These are phyloP conservation scores for Dicerorhinus sumatrensis DNA, from an alignment of 2,113 vertebrate species.

Conservation along the genomic window DNA sequence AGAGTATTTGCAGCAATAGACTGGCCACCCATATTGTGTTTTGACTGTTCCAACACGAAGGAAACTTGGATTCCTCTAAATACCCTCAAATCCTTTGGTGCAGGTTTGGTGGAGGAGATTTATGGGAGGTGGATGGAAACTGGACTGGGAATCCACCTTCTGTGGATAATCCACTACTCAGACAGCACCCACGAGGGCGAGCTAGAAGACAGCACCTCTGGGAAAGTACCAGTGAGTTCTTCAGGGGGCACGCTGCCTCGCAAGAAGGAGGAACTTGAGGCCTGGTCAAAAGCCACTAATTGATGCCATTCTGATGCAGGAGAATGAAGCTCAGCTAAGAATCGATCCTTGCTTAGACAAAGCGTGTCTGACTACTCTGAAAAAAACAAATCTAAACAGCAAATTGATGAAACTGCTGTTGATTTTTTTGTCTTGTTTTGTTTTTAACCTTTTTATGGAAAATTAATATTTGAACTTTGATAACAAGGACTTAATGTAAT, in stretches of 20 bases:
- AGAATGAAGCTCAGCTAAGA: neutral
- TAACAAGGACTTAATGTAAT: neutral
- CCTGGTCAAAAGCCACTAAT: neutral
- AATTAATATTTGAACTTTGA: neutral
- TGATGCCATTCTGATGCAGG: rapidly evolving
- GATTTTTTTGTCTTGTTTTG: neutral
- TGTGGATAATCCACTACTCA: neutral
- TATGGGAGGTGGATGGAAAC: neutral
- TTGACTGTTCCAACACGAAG: neutral
- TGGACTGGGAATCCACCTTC: neutral
- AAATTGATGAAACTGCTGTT: neutral
- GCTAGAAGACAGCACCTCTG: neutral
- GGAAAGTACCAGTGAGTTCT: neutral
- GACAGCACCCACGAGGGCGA: rapidly evolving
- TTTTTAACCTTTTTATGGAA: neutral
- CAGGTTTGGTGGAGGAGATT: neutral
- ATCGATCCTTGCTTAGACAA: neutral
- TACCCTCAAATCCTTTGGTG: neutral
- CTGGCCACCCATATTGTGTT: neutral
- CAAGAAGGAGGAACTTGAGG: rapidly evolving
- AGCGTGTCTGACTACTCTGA: neutral
- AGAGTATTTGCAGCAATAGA: neutral
- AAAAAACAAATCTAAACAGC: neutral
- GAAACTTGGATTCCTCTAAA: neutral
- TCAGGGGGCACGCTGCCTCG: neutral